phyloP scores from a whole-genome alignment of 2,888 invertebrate genomes.

The Cantharis rustica region DNA sequence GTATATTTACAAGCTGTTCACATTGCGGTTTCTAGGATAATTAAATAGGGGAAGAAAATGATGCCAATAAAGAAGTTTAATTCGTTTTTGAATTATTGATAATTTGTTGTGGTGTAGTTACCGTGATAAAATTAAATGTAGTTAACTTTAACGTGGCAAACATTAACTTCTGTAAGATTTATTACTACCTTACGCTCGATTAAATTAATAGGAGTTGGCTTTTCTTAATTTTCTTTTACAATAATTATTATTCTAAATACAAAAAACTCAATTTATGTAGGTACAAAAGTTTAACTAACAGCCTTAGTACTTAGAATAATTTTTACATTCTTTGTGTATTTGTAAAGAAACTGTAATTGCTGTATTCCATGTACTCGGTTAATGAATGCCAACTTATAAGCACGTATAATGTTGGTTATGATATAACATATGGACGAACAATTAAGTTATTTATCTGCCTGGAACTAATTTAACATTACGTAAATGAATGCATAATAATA shows the following conservation, averaged over 20 bases:
- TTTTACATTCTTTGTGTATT: slow-evolving; percentile 2
- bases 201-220: neutral
- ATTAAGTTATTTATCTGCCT: slow-evolving; percentile 45
- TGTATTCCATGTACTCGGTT: slow-evolving; percentile 1
- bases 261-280: neutral
- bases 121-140: slow-evolving; percentile 2
- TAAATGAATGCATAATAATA: slow-evolving; percentile 43
- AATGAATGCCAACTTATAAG: slow-evolving; percentile 24
- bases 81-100: slow-evolving; percentile 26
- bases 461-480: slow-evolving; percentile 45
- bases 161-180: neutral
- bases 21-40: slow-evolving; percentile 32
- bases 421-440: slow-evolving; percentile 35
- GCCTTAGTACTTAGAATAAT: neutral
- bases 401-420: slow-evolving; percentile 28
- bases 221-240: neutral
- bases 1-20: slow-evolving; percentile 36
- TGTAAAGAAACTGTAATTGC: neutral
- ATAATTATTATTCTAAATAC: neutral
- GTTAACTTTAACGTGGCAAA: neutral
- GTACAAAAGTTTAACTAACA: neutral
- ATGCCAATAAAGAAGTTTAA: slow-evolving; percentile 24
- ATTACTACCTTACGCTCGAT: neutral
- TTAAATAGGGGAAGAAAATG: slow-evolving; percentile 30
- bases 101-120: slow-evolving; percentile 7